These are phyloP conservation scores for Cryptops parisi DNA, from an alignment of 2,888 invertebrate genomes.

Conservation along the genomic window DNA sequence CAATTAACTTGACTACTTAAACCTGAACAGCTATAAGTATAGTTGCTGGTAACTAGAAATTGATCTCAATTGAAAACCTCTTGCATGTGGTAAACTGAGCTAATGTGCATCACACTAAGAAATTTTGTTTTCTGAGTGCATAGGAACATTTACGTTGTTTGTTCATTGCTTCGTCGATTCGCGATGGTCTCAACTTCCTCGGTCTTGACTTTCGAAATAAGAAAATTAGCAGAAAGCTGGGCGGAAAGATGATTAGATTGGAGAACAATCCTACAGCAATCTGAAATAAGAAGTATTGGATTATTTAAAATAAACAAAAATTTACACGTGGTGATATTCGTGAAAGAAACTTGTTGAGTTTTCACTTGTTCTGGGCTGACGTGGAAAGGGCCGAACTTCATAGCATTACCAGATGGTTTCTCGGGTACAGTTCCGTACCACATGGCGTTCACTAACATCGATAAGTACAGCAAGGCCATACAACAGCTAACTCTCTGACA, in stretches of 20 bases:
- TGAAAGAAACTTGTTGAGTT: not conserved
- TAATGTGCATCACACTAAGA: not conserved
- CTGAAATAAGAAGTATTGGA: too few species aligned
- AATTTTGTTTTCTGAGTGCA: not conserved
- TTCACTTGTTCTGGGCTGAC: constrained; percentile 34
- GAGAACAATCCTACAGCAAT: constrained; percentile 33
- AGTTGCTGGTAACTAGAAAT: not conserved
- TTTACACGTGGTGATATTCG: too few species aligned
- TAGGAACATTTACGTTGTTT: not conserved
- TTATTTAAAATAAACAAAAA: too few species aligned
- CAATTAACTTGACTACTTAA: too few species aligned
- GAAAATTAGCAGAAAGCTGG: constrained; percentile 32
- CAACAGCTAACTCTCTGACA: constrained; percentile 38
- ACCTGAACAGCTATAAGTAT: too few species aligned
- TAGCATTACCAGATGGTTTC: constrained; percentile 24
- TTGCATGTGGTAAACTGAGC: too few species aligned
- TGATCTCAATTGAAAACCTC: not conserved
- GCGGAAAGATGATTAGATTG: constrained; percentile 35
- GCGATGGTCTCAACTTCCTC: constrained; percentile 19
- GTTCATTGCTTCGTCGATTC: not conserved
- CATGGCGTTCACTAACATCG: constrained; percentile 40
- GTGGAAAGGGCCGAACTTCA: constrained; percentile 36
- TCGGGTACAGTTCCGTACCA: constrained; percentile 32
- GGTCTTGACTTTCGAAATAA: constrained; percentile 32
- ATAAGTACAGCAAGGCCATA: constrained; percentile 35